Conservation (phyloP, 2,888 invertebrate species). For the Drosophila phalerata region DNA sequence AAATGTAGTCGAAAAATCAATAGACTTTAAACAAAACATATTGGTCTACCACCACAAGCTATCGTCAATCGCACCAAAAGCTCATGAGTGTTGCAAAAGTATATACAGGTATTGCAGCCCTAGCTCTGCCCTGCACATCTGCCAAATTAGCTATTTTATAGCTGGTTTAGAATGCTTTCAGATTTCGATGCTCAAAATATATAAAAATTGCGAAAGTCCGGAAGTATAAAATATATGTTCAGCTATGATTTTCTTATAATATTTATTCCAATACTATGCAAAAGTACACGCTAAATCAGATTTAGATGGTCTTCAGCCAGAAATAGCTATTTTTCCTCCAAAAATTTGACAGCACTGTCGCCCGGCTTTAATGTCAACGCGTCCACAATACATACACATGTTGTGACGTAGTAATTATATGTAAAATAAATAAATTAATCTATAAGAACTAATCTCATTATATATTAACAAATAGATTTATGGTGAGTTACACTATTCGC, state of each 20-base stretch:
- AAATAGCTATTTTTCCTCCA: too few species aligned
- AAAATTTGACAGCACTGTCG: too few species aligned
- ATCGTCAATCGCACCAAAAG: slow-evolving; percentile 11
- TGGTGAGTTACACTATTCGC: slow-evolving; percentile 31
- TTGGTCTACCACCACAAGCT: slow-evolving; percentile 39
- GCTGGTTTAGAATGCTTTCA: too few species aligned
- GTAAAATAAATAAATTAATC: background rate
- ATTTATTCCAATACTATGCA: too few species aligned
- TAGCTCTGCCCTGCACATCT: slow-evolving; percentile 22
- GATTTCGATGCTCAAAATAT: too few species aligned
- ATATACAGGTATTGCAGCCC: slow-evolving; percentile 18
- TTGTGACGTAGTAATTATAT: background rate
- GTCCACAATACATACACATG: background rate
- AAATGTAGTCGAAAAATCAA: slow-evolving; percentile 63
- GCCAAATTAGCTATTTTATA: too few species aligned
- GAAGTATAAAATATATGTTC: too few species aligned
- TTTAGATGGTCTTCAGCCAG: too few species aligned
- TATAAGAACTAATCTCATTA: background rate
- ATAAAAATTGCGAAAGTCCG: too few species aligned
- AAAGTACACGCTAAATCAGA: too few species aligned
- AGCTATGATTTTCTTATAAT: too few species aligned
- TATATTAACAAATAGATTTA: background rate
- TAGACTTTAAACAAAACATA: slow-evolving; percentile 32
- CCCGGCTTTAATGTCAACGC: slow-evolving; percentile 43
- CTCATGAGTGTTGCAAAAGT: background rate